Evolutionary conservation across 1,140 invertebrate species (phyloP).

Genomic region (Atta colombica): DNA sequence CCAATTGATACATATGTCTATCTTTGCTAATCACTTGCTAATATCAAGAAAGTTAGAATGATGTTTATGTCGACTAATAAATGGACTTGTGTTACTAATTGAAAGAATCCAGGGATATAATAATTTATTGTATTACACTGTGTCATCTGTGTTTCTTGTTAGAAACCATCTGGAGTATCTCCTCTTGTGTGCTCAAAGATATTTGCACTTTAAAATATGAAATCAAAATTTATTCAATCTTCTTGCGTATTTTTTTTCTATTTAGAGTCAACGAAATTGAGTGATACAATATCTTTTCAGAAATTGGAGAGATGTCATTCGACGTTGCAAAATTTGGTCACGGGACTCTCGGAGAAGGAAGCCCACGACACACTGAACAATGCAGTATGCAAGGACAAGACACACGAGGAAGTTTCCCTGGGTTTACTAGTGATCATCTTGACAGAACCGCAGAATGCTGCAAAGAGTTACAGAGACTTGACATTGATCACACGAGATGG

Average conservation of each 20-base stretch:
- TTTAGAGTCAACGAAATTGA: not conserved
- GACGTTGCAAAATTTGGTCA: slow-evolving; percentile 91
- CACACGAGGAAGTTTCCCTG: slow-evolving; percentile 96
- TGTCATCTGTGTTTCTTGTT: too few species aligned
- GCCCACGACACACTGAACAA: slow-evolving; percentile 96
- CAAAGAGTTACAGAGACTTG: slow-evolving; percentile 96
- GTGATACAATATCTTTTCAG: slow-evolving; percentile 88
- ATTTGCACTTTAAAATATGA: not conserved
- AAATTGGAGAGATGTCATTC: slow-evolving; percentile 95
- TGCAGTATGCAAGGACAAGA: slow-evolving; percentile 94
- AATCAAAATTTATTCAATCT: not conserved
- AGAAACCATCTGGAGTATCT: too few species aligned
- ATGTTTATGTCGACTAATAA: too few species aligned
- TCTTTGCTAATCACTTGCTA: too few species aligned
- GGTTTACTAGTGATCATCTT: slow-evolving; percentile 96
- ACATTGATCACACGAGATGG: slow-evolving; percentile 96
- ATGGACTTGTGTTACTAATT: too few species aligned
- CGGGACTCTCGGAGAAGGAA: slow-evolving; percentile 96
- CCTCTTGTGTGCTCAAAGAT: not conserved
- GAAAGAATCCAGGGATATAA: too few species aligned
- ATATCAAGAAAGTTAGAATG: too few species aligned
- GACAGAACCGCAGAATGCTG: slow-evolving; percentile 93
- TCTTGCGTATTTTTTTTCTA: not conserved
- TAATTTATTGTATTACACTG: too few species aligned
- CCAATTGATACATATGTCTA: too few species aligned